phyloP scores from a whole-genome alignment of 1,140 invertebrate species.

The Neodiprion pinetum region DNA sequence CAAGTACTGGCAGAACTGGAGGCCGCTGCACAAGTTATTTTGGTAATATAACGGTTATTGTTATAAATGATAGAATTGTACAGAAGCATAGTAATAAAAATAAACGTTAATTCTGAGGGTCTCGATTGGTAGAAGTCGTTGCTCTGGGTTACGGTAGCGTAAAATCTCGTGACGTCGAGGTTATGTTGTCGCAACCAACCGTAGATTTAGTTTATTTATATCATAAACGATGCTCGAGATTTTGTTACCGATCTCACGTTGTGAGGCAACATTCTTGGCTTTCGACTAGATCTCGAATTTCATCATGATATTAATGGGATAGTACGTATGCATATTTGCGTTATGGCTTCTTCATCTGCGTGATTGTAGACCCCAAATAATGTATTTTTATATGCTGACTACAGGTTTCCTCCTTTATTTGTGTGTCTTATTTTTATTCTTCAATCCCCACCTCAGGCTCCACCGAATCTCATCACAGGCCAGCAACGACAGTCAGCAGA shows the following conservation, averaged over 20 bases:
- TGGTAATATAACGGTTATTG: constrained; percentile 62
- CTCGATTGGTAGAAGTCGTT: too few relatives aligned
- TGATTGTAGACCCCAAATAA: too few relatives aligned
- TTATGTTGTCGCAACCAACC: neutral
- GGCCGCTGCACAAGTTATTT: constrained; percentile 72
- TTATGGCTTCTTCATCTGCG: too few relatives aligned
- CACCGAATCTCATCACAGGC: constrained; percentile 78
- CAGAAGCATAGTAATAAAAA: too few relatives aligned
- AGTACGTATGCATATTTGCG: too few relatives aligned
- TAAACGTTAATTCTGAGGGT: too few relatives aligned
- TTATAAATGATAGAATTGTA: neutral
- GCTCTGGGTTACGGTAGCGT: too few relatives aligned
- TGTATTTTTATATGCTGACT: too few relatives aligned
- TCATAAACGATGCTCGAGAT: neutral
- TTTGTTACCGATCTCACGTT: too few relatives aligned
- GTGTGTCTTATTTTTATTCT: constrained; percentile 12
- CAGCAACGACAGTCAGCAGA: constrained; percentile 83
- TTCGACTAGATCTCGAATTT: too few relatives aligned
- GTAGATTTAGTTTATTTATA: constrained; percentile 4
- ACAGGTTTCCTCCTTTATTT: neutral
- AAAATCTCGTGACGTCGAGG: neutral
- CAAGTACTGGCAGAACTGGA: constrained; percentile 69
- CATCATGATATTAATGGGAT: too few relatives aligned
- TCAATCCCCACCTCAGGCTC: constrained; percentile 66
- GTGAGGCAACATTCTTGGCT: too few relatives aligned